phyloP scores from a whole-genome alignment of 2,888 invertebrate genomes.

The Bhutanitis thaidina region DNA sequence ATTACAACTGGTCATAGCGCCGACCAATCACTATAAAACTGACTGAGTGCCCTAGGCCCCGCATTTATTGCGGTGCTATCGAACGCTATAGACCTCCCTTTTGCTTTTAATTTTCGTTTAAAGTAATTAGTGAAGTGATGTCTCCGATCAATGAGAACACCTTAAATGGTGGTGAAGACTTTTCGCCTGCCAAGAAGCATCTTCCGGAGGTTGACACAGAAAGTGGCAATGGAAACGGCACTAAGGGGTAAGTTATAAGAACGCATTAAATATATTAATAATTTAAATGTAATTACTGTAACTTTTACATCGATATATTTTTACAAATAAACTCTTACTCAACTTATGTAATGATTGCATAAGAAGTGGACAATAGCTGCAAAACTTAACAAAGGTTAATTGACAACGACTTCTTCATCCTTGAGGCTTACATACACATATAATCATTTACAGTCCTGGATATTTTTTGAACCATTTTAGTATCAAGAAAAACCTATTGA shows the following conservation, averaged over 20 bases:
- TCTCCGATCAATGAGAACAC: constrained; percentile 63
- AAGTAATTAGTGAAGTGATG: constrained; percentile 55
- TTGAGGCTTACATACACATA: constrained; percentile 11
- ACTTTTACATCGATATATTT: too few species aligned
- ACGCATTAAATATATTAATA: too few species aligned
- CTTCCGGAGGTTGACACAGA: constrained; percentile 67
- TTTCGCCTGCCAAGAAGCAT: constrained; percentile 50
- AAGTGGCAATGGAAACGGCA: constrained; percentile 39
- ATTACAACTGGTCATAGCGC: constrained; percentile 30
- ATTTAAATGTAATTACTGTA: too few species aligned
- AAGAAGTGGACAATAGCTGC: constrained; percentile 9
- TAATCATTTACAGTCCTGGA: neutral
- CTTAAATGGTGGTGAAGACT: constrained; percentile 48
- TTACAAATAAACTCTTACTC: neutral
- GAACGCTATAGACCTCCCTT: constrained; percentile 42
- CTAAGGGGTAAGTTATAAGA: constrained; percentile 40
- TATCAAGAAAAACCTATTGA: too few species aligned
- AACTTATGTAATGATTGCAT: constrained; percentile 10
- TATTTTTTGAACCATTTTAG: too few species aligned
- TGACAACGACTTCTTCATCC: constrained; percentile 20
- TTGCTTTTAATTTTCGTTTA: constrained; percentile 28
- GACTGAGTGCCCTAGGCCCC: constrained; percentile 37
- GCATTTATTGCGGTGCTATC: constrained; percentile 62
- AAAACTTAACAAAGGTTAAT: constrained; percentile 27
- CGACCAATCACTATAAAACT: constrained; percentile 54